These are phyloP conservation scores for Octodon degus DNA, from an alignment of 2,113 vertebrate genomes.

Conservation along the genomic window DNA sequence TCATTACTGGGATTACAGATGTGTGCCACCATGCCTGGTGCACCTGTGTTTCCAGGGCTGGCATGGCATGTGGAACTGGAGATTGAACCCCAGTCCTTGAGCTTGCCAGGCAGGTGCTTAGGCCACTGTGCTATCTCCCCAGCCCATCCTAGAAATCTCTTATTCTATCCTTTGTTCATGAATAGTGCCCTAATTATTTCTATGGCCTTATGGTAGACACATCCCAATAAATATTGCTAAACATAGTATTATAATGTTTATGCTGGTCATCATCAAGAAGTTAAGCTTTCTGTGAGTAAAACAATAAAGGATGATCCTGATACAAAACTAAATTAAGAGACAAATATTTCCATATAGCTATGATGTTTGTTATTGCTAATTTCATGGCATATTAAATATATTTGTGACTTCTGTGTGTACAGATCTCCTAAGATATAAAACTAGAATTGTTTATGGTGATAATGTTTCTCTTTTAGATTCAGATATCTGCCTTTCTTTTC, in stretches of 20 bases:
- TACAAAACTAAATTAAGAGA: neutral
- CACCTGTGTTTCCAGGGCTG: no score
- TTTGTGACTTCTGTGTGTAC: neutral
- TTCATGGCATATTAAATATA: neutral
- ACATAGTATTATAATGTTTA: neutral
- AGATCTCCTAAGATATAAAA: neutral
- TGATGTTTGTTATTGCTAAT: neutral
- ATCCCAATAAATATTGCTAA: neutral
- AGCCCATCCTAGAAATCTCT: neutral
- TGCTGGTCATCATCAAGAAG: neutral
- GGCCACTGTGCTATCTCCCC: no score
- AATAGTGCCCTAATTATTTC: neutral
- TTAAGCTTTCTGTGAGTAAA: neutral
- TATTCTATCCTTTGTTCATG: neutral
- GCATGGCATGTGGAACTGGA: no score
- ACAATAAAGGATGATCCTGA: neutral
- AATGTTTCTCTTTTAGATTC: neutral
- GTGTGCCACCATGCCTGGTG: no score
- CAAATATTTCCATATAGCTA: neutral
- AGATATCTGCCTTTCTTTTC: neutral
- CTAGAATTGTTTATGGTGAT: neutral
- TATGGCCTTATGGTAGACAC: neutral
- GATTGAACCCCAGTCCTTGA: no score
- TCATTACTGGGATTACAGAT: no score
- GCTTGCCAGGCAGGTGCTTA: no score